Conservation (phyloP, 2,113 vertebrate species). For the Callipepla californica region DNA sequence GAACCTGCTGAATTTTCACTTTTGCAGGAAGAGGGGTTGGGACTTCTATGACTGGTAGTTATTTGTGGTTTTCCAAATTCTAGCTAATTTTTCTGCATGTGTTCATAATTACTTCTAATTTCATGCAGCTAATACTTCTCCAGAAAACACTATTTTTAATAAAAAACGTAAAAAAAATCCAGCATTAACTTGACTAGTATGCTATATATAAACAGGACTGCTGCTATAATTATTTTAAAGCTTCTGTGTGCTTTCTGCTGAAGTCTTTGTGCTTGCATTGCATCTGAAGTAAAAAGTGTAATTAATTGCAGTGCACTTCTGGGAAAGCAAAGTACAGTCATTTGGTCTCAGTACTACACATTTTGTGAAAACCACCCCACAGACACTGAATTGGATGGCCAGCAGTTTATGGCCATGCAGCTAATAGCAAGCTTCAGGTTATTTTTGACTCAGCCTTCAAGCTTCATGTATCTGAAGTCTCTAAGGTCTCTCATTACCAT, state of each 20-base stretch:
- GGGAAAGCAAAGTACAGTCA: constrained; percentile 22
- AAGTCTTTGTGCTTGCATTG: neutral
- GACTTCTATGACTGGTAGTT: neutral
- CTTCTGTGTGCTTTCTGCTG: neutral
- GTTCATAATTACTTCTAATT: constrained; percentile 2
- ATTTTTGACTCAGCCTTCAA: constrained; percentile 48
- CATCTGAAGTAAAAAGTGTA: neutral
- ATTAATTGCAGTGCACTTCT: constrained; percentile 6
- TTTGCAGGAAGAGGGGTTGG: neutral
- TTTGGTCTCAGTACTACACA: neutral
- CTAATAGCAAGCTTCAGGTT: constrained; percentile 4
- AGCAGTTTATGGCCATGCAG: neutral
- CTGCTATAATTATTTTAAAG: constrained; percentile 12
- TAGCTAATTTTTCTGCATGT: neutral
- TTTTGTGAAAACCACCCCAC: constrained; percentile 11
- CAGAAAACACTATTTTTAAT: neutral
- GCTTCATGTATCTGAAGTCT: neutral
- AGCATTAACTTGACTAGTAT: neutral
- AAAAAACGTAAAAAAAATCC: neutral
- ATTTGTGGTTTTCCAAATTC: neutral
- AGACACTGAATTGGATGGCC: constrained; percentile 1
- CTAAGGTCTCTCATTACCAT: constrained; percentile 41
- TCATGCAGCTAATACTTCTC: neutral
- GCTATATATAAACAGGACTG: neutral
- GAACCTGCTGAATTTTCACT: neutral